Evolutionary conservation across 2,888 invertebrate species (phyloP), one percentile per base, ranked within the genome.

Genomic region (Troides aeacus): DNA sequence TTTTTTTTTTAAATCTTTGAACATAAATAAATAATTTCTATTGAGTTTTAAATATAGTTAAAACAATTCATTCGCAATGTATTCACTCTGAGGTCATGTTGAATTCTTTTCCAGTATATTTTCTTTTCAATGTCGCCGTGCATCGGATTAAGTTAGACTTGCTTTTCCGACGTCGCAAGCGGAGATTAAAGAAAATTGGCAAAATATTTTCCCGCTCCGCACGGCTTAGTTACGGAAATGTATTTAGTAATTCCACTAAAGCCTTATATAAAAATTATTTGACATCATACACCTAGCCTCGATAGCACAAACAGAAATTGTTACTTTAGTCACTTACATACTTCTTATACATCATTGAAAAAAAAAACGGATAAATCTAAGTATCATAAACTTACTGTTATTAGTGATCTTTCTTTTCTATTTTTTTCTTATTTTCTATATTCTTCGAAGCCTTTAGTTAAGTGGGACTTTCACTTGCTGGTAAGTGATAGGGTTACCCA

Each of bases 131-230:
- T 75, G 77, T 74, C 78, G 80, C 77, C 77, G 77, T 78, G 77
- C 77, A 79, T 73, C 72, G 80, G 81, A 84, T 85, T 84, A 84
- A 82, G 79, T 78, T 77, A 71, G 72, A 69, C 74, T 73, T 75
- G 77, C 76, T 79, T 78, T 69, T 77, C 77, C 79, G 72, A 78
- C 76, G 78, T 80, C 76, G 74, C 75, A 72, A 76, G 74, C 73
- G 72, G 71, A 77, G 78, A 78, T 83, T 79, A 84, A 82, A 81
- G 78, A 75, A 80, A 83, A 84, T 79, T 81, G 81, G 76, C 77
- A 80, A 79, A 82, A 82, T 81, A 82, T 83, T 83, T 82, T 74
- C 69, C 68, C 70, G 58, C 66, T 66, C 62, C 62, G 64, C 64
- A 23, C 63, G 64, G 59, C 62, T 65, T 62, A 67, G 69, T 62